phyloP scores from a whole-genome alignment of 1,140 invertebrate genomes.

The Melitaea cinxia region DNA sequence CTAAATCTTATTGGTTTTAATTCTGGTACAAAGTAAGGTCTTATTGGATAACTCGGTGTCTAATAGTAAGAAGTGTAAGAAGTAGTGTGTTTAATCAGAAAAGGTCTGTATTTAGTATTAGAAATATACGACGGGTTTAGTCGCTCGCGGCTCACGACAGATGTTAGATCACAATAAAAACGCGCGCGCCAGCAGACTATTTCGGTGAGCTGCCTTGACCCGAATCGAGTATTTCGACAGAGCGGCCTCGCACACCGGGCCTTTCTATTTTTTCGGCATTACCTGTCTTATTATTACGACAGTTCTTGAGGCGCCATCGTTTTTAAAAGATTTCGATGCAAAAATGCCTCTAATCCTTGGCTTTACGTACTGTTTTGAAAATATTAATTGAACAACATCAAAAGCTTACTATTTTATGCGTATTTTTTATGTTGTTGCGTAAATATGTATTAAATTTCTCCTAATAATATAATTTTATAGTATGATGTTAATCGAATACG shows the following conservation, averaged over 20 bases:
- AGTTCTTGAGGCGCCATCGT: constrained; percentile 68
- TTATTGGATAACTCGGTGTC: constrained; percentile 10
- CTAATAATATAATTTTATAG: too few relatives aligned
- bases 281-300: constrained; percentile 80
- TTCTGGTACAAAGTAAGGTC: background rate
- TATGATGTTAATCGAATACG: constrained; percentile 17
- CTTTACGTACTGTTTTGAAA: background rate
- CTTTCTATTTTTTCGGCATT: constrained; percentile 82
- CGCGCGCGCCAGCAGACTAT: constrained; percentile 76
- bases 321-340: constrained; percentile 65
- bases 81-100: too few relatives aligned
- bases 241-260: constrained; percentile 79
- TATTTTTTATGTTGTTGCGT: background rate
- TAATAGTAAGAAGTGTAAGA: too few relatives aligned
- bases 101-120: background rate
- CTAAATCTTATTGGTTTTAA: background rate
- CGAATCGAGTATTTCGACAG: constrained; percentile 78
- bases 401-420: too few relatives aligned
- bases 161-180: constrained; percentile 81
- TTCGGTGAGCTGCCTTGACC: constrained; percentile 80
- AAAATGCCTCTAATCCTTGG: constrained; percentile 34
- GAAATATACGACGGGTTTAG: constrained; percentile 36
- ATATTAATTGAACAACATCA: too few relatives aligned
- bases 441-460: too few relatives aligned
- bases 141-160: constrained; percentile 59